Base-by-base conservation (phyloP, 1,140 invertebrate species). In the Aricia agestis region DNA sequence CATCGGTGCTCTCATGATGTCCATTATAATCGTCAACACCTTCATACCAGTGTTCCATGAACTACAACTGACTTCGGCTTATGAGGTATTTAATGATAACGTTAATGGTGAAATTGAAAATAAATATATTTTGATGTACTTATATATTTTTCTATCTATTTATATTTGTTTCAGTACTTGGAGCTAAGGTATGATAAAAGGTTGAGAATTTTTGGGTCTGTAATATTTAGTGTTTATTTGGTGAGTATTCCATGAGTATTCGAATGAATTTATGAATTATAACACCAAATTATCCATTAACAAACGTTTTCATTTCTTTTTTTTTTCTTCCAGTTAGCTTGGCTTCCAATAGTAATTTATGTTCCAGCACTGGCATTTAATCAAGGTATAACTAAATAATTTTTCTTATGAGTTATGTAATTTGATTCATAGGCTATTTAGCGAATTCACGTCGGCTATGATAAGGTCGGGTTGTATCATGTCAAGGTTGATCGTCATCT, bases 331-430 rank as follows among this genome's bases (percentile, higher is more conserved):
- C 87, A 98, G 96, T 92, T 96, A 66, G 93, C 97, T 67, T 98
- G 97, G 93, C 95, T 98, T 89, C 96, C 97, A 4, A 95, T 98
- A 73, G 97, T 98, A 1, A 95, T 98, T 65, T 98, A 97, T 86
- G 97, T 97, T 0, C 97, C 97, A 70, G 97, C 97, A 0, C 92
- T 98, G 82, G 97, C 97, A 10, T 95, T 98, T 77, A 96, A 96
- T 91, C 96, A 97, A 94, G 96, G 96, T 96, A 92, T 31, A 18
- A 58, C 0, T 41, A 57, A 31, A 5, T 67, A 52, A n/a, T 66
- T 25, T 0, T 36, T 70, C 36, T 36, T 36, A 36, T 25, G 25
- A 25, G 1, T 25, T 25, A 25, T 25, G 25, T 25, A 2, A 25
- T 25, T 25, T 25, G 1, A 25, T 25, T 25, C 25, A 25, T 25